Evolutionary conservation across 2,888 invertebrate genomes (phyloP), one percentile per base, ranked within the genome.

Genomic region (Catocala fraxini): DNA sequence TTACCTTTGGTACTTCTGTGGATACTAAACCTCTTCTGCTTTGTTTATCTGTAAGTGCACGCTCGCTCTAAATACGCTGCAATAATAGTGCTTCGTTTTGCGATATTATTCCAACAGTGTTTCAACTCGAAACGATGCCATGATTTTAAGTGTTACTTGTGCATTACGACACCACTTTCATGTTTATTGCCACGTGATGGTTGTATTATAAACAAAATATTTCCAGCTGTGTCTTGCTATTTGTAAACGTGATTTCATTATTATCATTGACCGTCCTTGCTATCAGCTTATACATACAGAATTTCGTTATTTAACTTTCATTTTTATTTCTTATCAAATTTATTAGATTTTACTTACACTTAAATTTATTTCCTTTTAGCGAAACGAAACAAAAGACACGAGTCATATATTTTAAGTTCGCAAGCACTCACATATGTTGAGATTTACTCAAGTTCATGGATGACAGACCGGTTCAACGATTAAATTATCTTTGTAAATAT

Each of bases 21-120:
- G 68, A 73, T 76, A 68, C 55, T 65, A 73, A 75, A 80, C 80
- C 75, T 73, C 71, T 81, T 84, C 85, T 87, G 86, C 68, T 79
- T 83, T 79, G 79, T 82, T 81, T 86, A 88, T 84, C 85, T 82
- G 74, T 81, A 74, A 89, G 86, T 87, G 89, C 80, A 80, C 77
- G 80, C 77, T 85, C 77, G 80, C 77, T 85, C 87, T 83, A 79
- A 87, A 89, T 88, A 76, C 71, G 62, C 68, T 77, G 64, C 75
- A 79, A 73, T 83, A 80, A 78, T 81, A 81, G 75, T 70, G 59
- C 68, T 77, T 76, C 65, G 9, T 5, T 39, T 39, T 39, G 35
- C 4, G 63, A 73, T 79, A 75, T 74, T 68, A 59, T 25, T 25
- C 70, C 63, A 65, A 60, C 55, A 58, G 60, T 56, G 65, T 67